A percentile compares a stretch with the other conserved stretches of the same genome.
Conservation (phyloP, 2,888 invertebrate species). For the Drosophila rubida region DNA sequence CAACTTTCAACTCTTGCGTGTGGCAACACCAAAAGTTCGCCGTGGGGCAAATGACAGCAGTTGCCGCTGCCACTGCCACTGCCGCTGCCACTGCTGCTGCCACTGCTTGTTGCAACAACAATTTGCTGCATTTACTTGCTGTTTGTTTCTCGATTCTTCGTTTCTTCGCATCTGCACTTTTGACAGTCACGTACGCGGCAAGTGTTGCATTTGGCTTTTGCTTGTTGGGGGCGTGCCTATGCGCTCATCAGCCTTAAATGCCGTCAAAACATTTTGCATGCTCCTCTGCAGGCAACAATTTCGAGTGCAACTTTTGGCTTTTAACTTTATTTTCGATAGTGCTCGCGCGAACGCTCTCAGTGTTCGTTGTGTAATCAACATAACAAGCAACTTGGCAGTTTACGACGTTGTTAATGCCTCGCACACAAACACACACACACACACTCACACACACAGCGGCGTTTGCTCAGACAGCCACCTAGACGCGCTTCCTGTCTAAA, state of each 20-base stretch:
- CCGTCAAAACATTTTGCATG: constrained; percentile 2
- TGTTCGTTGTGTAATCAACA: constrained; percentile 68
- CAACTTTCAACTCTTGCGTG: constrained; percentile 82
- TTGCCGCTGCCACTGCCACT: constrained; percentile 5
- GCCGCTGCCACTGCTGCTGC: background rate
- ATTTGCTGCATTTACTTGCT: constrained; percentile 10
- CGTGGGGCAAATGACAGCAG: constrained; percentile 57
- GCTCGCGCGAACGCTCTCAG: constrained; percentile 19
- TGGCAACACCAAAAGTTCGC: constrained; percentile 32
- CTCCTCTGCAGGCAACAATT: constrained; percentile 20
- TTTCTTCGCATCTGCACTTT: constrained; percentile 17
- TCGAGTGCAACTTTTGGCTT: constrained; percentile 59
- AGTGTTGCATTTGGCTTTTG: constrained; percentile 57
- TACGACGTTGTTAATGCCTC: constrained; percentile 77
- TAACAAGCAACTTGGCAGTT: constrained; percentile 79
- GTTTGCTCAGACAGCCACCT: constrained; percentile 50
- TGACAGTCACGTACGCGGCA: constrained; percentile 45
- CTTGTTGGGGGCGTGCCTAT: constrained; percentile 54
- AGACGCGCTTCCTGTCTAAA: constrained; percentile 75
- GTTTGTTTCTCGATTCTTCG: constrained; percentile 25
- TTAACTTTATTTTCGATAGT: constrained; percentile 58
- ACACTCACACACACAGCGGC: constrained; percentile 11
- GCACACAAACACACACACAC: constrained; percentile 22
- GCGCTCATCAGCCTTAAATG: constrained; percentile 29
- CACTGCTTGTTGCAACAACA: constrained; percentile 2